Percentiles rank a stretch among this genome's conserved stretches.
These are phyloP conservation scores for Catocala nupta DNA, from an alignment of 2,888 invertebrate genomes.

Conservation along the genomic window DNA sequence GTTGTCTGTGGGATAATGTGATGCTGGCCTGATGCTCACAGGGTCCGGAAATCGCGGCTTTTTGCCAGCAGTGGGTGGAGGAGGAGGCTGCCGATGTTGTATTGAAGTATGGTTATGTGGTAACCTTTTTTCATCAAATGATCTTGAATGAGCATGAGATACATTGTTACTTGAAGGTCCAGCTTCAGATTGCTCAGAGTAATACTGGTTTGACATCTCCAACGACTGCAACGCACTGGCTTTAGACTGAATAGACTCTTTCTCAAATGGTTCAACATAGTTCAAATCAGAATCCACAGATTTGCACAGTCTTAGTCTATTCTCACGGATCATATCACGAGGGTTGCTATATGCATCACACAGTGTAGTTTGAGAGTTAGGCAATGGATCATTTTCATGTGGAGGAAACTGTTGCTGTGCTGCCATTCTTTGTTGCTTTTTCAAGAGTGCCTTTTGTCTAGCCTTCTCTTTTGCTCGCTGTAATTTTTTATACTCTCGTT, in stretches of 20 bases:
- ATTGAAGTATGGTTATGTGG: conserved; percentile 56
- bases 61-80: conserved; percentile 73
- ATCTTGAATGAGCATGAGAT: conserved; percentile 67
- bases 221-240: conserved; percentile 80
- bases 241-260: conserved; percentile 82
- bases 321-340: conserved; percentile 77
- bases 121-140: conserved; percentile 66
- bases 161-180: conserved; percentile 63
- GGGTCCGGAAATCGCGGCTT: conserved; percentile 84
- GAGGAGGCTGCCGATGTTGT: conserved; percentile 79
- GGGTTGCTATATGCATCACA: conserved; percentile 85
- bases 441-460: conserved; percentile 78
- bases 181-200: conserved; percentile 66
- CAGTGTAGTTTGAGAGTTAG: conserved; percentile 66
- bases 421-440: conserved; percentile 77
- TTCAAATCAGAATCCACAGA: conserved; percentile 83
- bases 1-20: conserved; percentile 78
- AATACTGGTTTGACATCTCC: conserved; percentile 78
- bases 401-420: conserved; percentile 58
- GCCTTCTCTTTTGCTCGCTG: conserved; percentile 83
- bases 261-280: conserved; percentile 84
- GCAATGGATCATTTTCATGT: conserved; percentile 39
- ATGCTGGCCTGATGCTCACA: conserved; percentile 81
- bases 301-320: conserved; percentile 76
- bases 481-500: conserved; percentile 81